Base-by-base conservation (phyloP, 2,113 vertebrate species). In the Zosterops lateralis region DNA sequence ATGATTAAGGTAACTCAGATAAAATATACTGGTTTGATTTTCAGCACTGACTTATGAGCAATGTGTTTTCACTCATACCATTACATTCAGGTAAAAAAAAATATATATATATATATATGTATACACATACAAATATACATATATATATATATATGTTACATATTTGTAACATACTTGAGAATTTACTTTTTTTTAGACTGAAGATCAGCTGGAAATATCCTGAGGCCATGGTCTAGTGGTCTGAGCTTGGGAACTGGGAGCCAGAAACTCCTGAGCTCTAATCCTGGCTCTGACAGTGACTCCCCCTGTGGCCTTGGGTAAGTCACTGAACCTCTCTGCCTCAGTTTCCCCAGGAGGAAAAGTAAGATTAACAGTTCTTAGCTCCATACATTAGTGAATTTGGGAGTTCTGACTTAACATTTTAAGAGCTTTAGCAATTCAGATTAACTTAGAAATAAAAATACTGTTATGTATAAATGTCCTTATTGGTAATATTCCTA, bases 161-260 rank as follows among this genome's bases (percentile, higher is more conserved):
- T 66, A 80, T 78, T 82, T 95, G 94, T 93, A 96, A 87, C 87
- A 78, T 95, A 89, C 84, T 92, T 95, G 89, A 95, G 90, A 96
- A 95, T 97, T 95, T 94, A 95, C 94, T 93, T 93, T 95, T 91
- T 95, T 94, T 95, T 96, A 96, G 93, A 96, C 92, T 89, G 89
- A 96, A 96, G 89, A 93, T 82, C 89, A 95, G 64, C 62, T 94
- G 95, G 94, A 86, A 94, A 96, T 95, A 75, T 88, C 90, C 89
- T 93, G 94, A 94, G 93, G 94, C 91, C 89, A 96, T 95, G 95
- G 47, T 93, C 70, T 96, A 94, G 42, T 95, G 92, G 80, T 96
- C 91, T 96, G 89, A 94, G 86, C 36, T 92, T 96, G 95, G 95
- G 91, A 81, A 73, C 89, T 93, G 90, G 77, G 87, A 96, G 91